Evolutionary conservation across 2,888 invertebrate species (phyloP).

Genomic region (Merodon equestris): DNA sequence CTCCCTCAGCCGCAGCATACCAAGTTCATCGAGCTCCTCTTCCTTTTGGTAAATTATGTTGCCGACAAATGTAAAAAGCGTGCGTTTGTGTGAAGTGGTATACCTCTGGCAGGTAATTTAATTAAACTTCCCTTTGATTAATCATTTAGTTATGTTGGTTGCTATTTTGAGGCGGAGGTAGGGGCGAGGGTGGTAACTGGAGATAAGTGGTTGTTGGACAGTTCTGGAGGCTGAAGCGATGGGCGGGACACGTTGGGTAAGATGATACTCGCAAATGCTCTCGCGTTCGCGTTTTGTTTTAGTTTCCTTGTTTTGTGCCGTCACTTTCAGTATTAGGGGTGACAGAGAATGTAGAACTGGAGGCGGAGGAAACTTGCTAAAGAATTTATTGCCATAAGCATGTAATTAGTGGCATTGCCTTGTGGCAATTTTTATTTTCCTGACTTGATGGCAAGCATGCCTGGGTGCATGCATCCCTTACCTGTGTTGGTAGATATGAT

Average conservation of each 20-base stretch:
- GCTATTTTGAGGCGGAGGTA: constrained; percentile 45
- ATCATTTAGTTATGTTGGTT: constrained; percentile 67
- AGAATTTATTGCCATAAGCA: constrained; percentile 44
- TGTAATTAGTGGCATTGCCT: constrained; percentile 44
- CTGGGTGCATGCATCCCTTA: no score
- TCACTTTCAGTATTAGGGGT: no score
- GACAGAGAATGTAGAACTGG: background rate
- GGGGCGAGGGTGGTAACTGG: constrained; percentile 9
- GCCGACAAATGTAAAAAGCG: constrained; percentile 63
- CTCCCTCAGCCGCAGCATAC: constrained; percentile 11
- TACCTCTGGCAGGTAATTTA: constrained; percentile 66
- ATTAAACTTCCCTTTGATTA: constrained; percentile 69
- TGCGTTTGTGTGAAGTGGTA: constrained; percentile 59
- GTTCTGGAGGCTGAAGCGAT: background rate
- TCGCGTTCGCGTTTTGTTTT: constrained; percentile 16
- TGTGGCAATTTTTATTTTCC: constrained; percentile 23
- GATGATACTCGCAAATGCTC: constrained; percentile 34
- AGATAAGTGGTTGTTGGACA: constrained; percentile 38
- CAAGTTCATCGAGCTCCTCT: constrained; percentile 41
- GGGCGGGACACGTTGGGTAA: constrained; percentile 2
- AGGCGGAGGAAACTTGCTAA: constrained; percentile 22
- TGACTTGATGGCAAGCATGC: no score
- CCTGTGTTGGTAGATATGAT: no score
- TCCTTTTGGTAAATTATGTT: constrained; percentile 56
- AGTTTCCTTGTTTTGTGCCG: background rate